Evolutionary conservation across 2,888 invertebrate genomes (phyloP), one percentile per base, ranked within the genome.

Genomic region (Gasteruption jaculator): DNA sequence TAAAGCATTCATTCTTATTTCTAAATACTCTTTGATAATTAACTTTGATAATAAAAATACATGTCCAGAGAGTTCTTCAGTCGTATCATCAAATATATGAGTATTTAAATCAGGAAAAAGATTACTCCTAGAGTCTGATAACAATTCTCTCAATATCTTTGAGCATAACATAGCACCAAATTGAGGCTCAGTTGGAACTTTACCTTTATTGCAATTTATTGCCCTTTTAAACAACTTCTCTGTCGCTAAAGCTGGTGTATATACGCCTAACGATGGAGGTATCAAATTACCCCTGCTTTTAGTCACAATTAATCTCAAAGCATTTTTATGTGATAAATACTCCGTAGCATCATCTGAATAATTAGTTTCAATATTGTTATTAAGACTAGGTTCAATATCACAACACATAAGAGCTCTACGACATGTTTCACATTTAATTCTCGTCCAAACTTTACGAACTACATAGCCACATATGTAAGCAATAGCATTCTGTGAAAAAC

Each of bases 141-240:
- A 18, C 5, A 42, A 24, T 5, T 42, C 42, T 12, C 20, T 5
- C 25, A 37, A 29, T 24, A 42, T 11, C 37, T 42, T 36, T 5
- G 32, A 37, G 12, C 42, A 30, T 7, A 42, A n/a, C 11, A 42
- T 19, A 20, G 36, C 36, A n/a, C 30, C 16, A 18, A 42, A 42
- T 3, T 42, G 27, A 21, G 8, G 11, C 29, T 42, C 37, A n/a
- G 8, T 15, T 12, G 37, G 37, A 8, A 31, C 5, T 15, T 15
- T 21, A 31, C 30, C 37, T 7, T 16, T 37, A 24, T 29, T 5
- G 10, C 8, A n/a, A n/a, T n/a, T n/a, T n/a, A n/a, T 22, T 38
- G 16, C 8, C n/a, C n/a, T n/a, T n/a, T n/a, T n/a, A n/a, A n/a
- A n/a, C n/a, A n/a, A n/a, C n/a, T n/a, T n/a, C n/a, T n/a, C n/a